phyloP scores from a whole-genome alignment of 2,113 vertebrate genomes.

The Gadus chalcogrammus region DNA sequence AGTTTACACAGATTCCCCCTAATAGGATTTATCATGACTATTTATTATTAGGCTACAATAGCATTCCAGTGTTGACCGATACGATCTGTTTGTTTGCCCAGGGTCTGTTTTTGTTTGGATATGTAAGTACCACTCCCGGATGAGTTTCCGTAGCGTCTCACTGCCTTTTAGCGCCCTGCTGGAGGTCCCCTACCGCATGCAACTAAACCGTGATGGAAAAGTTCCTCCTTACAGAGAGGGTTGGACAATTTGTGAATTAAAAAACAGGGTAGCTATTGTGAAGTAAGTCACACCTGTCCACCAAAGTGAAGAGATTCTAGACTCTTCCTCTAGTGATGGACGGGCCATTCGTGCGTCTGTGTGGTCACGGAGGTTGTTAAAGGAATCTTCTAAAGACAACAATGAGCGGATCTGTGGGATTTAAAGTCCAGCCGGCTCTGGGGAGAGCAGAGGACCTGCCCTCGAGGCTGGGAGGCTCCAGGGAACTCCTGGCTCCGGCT shows the following conservation, averaged over 20 bases:
- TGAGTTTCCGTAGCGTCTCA: conserved; percentile 4
- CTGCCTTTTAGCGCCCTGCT: conserved; percentile 30
- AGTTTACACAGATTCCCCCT: conserved; percentile 24
- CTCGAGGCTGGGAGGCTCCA: conserved; percentile 41
- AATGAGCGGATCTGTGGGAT: conserved; percentile 67
- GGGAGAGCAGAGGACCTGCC: conserved; percentile 53
- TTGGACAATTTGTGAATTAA: no score
- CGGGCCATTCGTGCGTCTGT: conserved; percentile 51
- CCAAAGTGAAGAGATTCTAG: conserved; percentile 26
- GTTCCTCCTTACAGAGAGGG: not conserved
- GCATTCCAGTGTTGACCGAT: conserved; percentile 37
- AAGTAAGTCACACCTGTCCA: not conserved
- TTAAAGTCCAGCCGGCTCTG: conserved; percentile 61
- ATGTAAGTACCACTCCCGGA: conserved; percentile 53
- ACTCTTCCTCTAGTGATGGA: conserved; percentile 29
- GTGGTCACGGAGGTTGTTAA: conserved; percentile 59
- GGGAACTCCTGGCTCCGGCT: conserved; percentile 46
- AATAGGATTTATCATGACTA: conserved; percentile 7
- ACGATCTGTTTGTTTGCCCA: conserved; percentile 50
- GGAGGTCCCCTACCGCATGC: conserved; percentile 45
- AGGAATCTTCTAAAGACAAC: conserved; percentile 65
- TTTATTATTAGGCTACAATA: conserved; percentile 35
- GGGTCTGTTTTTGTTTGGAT: conserved; percentile 36
- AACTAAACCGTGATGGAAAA: conserved; percentile 31
- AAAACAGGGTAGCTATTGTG: not conserved